These are phyloP conservation scores for Campylomormyrus numenius DNA, from an alignment of 2,113 vertebrate species.

Conservation along the genomic window DNA sequence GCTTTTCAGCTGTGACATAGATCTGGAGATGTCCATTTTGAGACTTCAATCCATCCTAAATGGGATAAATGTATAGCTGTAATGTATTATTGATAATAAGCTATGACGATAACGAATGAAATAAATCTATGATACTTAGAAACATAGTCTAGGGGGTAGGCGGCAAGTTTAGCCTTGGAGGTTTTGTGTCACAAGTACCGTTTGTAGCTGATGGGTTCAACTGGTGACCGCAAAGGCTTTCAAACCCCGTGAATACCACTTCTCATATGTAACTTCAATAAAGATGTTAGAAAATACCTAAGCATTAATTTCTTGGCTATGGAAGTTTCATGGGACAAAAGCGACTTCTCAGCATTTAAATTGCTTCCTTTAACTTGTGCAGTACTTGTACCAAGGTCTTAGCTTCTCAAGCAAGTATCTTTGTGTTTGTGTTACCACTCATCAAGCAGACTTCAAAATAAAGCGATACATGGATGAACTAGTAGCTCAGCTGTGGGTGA, in stretches of 20 bases:
- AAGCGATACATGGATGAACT: too few relatives aligned
- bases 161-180: neutral
- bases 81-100: neutral
- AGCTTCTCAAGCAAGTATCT: neutral
- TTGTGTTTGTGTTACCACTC: neutral
- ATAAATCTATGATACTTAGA: neutral
- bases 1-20: neutral
- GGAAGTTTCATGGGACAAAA: neutral
- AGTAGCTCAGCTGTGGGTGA: neutral
- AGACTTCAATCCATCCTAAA: neutral
- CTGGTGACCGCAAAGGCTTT: neutral
- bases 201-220: neutral
- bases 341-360: neutral
- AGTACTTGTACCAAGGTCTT: neutral
- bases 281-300: neutral
- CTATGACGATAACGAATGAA: neutral
- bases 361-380: neutral
- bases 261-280: neutral
- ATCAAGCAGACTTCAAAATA: neutral
- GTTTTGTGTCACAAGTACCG: neutral
- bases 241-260: neutral
- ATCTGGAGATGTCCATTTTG: neutral
- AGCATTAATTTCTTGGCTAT: neutral
- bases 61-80: neutral
- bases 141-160: neutral